Base-by-base conservation (phyloP, 2,113 vertebrate genomes). In the Phyllostomus hastatus region DNA sequence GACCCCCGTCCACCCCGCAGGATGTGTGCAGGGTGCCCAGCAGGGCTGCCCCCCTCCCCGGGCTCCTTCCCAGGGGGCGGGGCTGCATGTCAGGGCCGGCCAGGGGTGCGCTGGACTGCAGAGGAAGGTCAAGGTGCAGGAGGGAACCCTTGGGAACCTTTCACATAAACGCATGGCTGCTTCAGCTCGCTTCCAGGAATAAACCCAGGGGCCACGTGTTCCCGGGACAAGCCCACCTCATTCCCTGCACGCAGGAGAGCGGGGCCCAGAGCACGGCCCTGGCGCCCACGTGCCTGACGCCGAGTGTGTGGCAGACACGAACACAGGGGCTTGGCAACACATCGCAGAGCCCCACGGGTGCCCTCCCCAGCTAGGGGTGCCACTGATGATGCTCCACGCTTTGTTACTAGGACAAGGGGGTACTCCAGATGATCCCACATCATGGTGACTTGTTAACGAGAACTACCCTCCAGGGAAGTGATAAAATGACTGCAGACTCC, bases 231-330 rank as follows among this genome's bases (percentile, higher is more conserved):
- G 26, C 31, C 31, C n/a, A 31, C 16, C 54, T 54, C 38, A 33
- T 83, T 54, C 26, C 24, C 64, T 50, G 35, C 0, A 8, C 0
- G 0, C 26, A 69, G 43, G 8, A 61, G 59, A 16, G 16, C 1
- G 38, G 24, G 0, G 1, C 10, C n/a, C 26, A 50, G 31, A 38
- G 69, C 3, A 35, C 38, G 69, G 12, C 20, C 59, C 59, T 0
- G 7, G 54, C 1, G 8, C 67, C 57, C 28, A 57, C 4, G 1
- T 38, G 67, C 50, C 54, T 2, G 5, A n/a, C 11, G 16, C 41
- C 4, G 0, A 57, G 41, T 0, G 46, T 10, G 2, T 11, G 17
- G 28, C 1, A n/a, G 31, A 64, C 80, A 50, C 10, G 70, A 83
- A 41, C 22, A 61, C 72, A 57, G 72, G 48, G 54, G n/a, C 2